A percentile compares a stretch with the other conserved stretches of the same genome.
Conservation (phyloP, 2,797 vertebrate species). For the Falco novaeseelandiae region DNA sequence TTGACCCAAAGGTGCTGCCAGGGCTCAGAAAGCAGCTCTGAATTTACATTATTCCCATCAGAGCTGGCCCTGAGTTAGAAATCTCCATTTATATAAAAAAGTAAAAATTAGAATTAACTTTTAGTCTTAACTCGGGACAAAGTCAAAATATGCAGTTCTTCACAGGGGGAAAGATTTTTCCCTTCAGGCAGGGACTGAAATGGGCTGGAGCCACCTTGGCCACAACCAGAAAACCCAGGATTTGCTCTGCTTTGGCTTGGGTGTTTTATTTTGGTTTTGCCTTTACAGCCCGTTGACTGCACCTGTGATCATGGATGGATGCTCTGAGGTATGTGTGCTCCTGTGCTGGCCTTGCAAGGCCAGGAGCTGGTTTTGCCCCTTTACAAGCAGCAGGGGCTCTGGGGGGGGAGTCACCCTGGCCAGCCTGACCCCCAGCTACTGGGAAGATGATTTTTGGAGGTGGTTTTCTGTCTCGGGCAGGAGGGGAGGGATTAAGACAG, state of each 20-base stretch:
- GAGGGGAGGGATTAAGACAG: neutral
- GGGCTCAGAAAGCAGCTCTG: neutral
- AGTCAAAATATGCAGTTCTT: neutral
- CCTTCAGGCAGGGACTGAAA: neutral
- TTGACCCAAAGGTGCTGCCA: neutral
- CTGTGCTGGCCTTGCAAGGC: neutral
- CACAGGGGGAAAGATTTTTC: neutral
- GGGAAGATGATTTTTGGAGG: neutral
- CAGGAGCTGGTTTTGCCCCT: neutral
- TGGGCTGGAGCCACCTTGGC: neutral
- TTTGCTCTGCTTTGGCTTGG: neutral
- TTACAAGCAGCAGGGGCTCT: neutral
- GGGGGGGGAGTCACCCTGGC: no score
- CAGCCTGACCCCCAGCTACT: neutral
- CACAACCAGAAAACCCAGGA: neutral
- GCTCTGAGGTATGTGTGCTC: accelerated
- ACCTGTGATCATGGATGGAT: neutral
- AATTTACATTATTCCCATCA: neutral
- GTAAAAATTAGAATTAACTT: neutral
- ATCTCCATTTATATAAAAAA: neutral
- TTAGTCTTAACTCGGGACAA: neutral
- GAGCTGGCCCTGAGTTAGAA: neutral
- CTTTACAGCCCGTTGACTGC: neutral
- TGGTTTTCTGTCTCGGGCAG: neutral
- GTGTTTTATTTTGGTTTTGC: neutral